Percentiles rank a stretch among this genome's conserved stretches.
These are phyloP conservation scores for Lytechinus pictus DNA, from an alignment of 35 echinoderm and acorn worm genomes.

Conservation along the genomic window DNA sequence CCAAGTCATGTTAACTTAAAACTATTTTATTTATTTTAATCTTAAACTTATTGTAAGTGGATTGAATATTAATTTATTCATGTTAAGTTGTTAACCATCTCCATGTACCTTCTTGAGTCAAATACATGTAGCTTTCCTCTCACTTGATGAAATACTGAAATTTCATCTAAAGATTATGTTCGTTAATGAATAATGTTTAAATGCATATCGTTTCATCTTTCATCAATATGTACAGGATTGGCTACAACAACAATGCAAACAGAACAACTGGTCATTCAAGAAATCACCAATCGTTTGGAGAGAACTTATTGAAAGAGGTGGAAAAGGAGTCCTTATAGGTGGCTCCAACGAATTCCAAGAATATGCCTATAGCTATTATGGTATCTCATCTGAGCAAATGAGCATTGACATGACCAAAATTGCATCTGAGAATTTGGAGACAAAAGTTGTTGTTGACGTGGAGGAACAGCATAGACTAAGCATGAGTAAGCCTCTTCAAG, in stretches of 20 bases:
- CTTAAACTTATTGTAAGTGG: too few species aligned
- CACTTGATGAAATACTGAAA: not conserved
- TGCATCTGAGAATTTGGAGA: conserved; percentile 81
- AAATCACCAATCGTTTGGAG: conserved; percentile 94
- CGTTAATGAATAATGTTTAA: not conserved
- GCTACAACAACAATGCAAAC: conserved; percentile 70
- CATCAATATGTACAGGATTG: conserved; percentile 58
- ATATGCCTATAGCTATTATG: conserved; percentile 93
- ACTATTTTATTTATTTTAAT: too few species aligned
- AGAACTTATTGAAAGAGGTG: conserved; percentile 89
- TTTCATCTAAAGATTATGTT: not conserved
- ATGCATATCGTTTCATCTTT: not conserved
- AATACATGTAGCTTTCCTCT: too few species aligned
- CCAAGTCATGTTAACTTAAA: too few species aligned
- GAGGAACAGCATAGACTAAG: conserved; percentile 80
- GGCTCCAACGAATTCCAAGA: conserved; percentile 98
- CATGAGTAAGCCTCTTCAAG: conserved; percentile 81
- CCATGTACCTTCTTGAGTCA: too few species aligned
- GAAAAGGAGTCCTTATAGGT: conserved; percentile 86
- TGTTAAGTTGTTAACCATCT: too few species aligned
- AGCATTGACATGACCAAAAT: conserved; percentile 92
- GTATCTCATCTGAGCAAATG: conserved; percentile 73
- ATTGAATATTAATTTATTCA: too few species aligned
- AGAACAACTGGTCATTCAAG: conserved; percentile 80
- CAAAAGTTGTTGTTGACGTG: conserved; percentile 62